Evolutionary conservation across 2,888 invertebrate genomes (phyloP), one percentile per base, ranked within the genome.

Genomic region (Keiferia lycopersicella): DNA sequence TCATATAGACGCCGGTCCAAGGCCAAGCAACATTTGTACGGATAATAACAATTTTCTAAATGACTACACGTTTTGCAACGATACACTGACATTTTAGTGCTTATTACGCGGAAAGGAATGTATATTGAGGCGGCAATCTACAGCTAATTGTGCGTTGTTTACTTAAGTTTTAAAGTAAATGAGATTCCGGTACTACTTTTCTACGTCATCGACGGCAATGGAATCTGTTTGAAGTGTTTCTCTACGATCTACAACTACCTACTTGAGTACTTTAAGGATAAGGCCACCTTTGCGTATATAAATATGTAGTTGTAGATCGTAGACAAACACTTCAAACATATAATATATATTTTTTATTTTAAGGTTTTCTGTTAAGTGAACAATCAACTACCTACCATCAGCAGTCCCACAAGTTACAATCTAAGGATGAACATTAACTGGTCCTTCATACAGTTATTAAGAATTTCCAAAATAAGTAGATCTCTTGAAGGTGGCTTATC

Each of bases 1-100:
- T 77, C 80, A 76, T 75, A 72, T 67, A 73, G 80, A 76, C 79
- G 80, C 77, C 79, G 74, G 71, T 62, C 71, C 83, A 86, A 87
- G 86, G 86, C 81, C 82, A 76, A 67, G 69, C 34, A 30, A 63
- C 63, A 63, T 63, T 53, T 58, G 56, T 60, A 34, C 14, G 39
- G 22, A 22, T 45, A n/a, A 62, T 30, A 22, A 34, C 45, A 41
- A 16, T 63, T 57, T 58, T 63, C 50, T 18, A 16, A 58, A 58
- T 26, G 58, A 63, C 41, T 58, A 57, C 16, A 10, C 34, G 8
- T 39, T 63, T 63, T 45, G 34, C 12, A 41, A 34, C 12, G 30
- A 51, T 60, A 53, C 64, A 64, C 30, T 64, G 51, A 51, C n/a
- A 26, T 45, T 45, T 26, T 60, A 45, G 45, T 45, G 60, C 41